A percentile compares a stretch with the other conserved stretches of the same genome.
Evolutionary conservation across 2,888 invertebrate species (phyloP).

Genomic region (Cataglyphis altisquamis): DNA sequence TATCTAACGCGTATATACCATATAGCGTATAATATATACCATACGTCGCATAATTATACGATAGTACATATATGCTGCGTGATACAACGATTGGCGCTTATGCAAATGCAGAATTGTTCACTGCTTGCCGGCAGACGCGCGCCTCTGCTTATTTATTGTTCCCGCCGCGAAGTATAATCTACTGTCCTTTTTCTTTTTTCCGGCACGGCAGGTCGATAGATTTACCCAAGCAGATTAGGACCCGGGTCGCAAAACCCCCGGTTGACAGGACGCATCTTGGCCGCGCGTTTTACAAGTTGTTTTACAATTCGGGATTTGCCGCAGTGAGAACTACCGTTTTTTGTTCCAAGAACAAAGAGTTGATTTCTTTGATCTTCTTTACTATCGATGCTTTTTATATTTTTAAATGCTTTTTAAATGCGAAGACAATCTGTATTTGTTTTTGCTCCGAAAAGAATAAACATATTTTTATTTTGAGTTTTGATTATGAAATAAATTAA

Average conservation of each 20-base stretch:
- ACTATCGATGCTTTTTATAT: conserved; percentile 51
- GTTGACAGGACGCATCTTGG: conserved; percentile 76
- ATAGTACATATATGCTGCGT: conserved; percentile 10
- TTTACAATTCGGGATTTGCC: conserved; percentile 80
- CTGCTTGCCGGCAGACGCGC: conserved; percentile 57
- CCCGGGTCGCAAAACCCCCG: conserved; percentile 64
- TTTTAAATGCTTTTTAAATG: background rate
- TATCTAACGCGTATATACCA: background rate
- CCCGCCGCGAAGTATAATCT: conserved; percentile 53
- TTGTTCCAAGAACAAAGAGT: conserved; percentile 64
- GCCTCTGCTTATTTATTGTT: conserved; percentile 74
- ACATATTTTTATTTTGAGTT: background rate
- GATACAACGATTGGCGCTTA: conserved; percentile 70
- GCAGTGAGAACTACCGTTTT: conserved; percentile 66
- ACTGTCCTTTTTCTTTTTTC: conserved; percentile 18
- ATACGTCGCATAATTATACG: background rate
- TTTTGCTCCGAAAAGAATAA: background rate
- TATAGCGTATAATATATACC: background rate
- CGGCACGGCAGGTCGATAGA: conserved; percentile 67
- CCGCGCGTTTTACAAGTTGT: conserved; percentile 85
- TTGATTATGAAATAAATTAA: background rate
- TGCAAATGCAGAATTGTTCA: conserved; percentile 75
- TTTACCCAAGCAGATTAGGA: conserved; percentile 76
- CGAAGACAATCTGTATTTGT: background rate
- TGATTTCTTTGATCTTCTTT: conserved; percentile 52